These are phyloP conservation scores for Temnothorax rugatulus DNA, from an alignment of 2,888 invertebrate genomes.

Conservation along the genomic window DNA sequence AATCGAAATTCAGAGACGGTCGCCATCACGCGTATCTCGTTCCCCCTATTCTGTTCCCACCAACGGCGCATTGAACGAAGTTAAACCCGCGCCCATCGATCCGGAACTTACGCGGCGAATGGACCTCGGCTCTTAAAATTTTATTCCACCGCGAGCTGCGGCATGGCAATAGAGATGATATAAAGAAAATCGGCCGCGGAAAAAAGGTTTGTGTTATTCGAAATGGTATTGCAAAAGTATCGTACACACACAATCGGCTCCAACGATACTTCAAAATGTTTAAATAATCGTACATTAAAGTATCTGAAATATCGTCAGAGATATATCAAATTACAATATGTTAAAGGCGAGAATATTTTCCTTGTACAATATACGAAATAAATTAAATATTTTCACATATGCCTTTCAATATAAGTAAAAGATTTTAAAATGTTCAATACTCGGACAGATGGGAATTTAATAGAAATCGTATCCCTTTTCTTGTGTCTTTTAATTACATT, in stretches of 20 bases:
- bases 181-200: conserved; percentile 8
- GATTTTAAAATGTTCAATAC: background rate
- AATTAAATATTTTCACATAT: background rate
- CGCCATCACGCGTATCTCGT: conserved; percentile 14
- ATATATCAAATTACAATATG: background rate
- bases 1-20: conserved; percentile 50
- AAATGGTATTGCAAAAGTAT: conserved; percentile 5
- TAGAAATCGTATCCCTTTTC: background rate
- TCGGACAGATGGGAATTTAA: background rate
- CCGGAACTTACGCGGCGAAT: conserved; percentile 42
- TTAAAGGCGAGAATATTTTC: background rate
- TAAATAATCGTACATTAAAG: background rate
- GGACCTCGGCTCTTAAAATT: conserved; percentile 47
- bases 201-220: conserved; percentile 19
- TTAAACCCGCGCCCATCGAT: conserved; percentile 48
- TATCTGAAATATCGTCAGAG: background rate
- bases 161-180: conserved; percentile 6
- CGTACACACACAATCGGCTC: background rate
- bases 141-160: conserved; percentile 26
- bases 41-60: conserved; percentile 4
- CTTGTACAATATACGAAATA: background rate
- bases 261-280: background rate
- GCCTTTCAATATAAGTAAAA: background rate
- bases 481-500: background rate
- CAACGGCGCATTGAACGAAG: conserved; percentile 35